Evolutionary conservation across 2,888 invertebrate species (phyloP).

Genomic region (Fragum fragum): DNA sequence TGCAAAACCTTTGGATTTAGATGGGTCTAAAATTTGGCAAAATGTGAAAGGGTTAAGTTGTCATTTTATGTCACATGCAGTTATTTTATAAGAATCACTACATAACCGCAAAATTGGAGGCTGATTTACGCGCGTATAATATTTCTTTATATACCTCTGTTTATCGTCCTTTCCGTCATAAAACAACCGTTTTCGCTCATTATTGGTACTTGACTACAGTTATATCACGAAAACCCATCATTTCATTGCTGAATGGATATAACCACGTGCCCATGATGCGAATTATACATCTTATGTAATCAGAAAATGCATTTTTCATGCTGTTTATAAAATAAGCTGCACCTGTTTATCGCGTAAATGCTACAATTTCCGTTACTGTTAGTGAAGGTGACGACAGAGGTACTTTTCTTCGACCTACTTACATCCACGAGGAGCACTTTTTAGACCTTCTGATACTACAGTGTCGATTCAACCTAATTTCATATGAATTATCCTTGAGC

Average conservation of each 20-base stretch:
- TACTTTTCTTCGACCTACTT: too few relatives aligned
- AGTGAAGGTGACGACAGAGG: not conserved
- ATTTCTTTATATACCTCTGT: not conserved
- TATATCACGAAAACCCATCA: slow-evolving; percentile 11
- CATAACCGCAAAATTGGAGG: not conserved
- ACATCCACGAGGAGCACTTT: too few relatives aligned
- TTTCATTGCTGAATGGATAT: not conserved
- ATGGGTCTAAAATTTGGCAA: too few relatives aligned
- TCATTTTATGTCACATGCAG: too few relatives aligned
- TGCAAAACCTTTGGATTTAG: too few relatives aligned
- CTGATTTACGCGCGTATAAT: slow-evolving; percentile 1
- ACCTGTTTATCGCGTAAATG: not conserved
- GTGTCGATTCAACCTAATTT: too few relatives aligned
- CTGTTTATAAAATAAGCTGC: not conserved
- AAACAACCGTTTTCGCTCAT: slow-evolving; percentile 18
- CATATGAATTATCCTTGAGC: too few relatives aligned
- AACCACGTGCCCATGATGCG: not conserved
- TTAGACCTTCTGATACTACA: too few relatives aligned
- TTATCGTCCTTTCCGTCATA: slow-evolving; percentile 11
- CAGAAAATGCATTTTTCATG: not conserved
- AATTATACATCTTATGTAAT: not conserved
- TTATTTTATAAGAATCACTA: too few relatives aligned
- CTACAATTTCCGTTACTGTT: not conserved
- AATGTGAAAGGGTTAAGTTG: too few relatives aligned
- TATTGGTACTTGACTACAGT: slow-evolving; percentile 2